Evolutionary conservation across 2,113 vertebrate genomes (phyloP).

Genomic region (Lucifuga dentata): DNA sequence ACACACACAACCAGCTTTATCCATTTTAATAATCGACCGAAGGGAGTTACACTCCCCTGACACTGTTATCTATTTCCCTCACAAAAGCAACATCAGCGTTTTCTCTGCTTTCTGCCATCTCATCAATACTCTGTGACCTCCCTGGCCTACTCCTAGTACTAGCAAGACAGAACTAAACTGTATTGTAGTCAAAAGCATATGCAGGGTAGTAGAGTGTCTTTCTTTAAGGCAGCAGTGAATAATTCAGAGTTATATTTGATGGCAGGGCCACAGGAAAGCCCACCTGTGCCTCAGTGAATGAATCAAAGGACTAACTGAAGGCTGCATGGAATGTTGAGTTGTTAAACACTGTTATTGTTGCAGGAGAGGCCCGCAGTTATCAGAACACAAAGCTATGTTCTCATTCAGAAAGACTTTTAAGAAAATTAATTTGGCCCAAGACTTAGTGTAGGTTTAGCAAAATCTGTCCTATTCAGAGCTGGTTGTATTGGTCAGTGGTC

Average conservation of each 20-base stretch:
- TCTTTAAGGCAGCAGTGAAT: neutral
- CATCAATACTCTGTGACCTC: conserved; percentile 69
- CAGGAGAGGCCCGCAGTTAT: neutral
- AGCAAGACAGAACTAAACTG: conserved; percentile 12
- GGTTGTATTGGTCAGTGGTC: no score
- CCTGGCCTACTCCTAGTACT: conserved; percentile 44
- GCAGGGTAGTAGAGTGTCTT: neutral
- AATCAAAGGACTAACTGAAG: neutral
- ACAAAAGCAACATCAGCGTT: conserved; percentile 70
- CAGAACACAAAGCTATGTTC: neutral
- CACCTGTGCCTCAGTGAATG: no score
- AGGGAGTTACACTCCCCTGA: conserved; percentile 59
- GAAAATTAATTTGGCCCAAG: no score
- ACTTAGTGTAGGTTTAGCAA: no score
- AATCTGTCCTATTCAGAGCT: no score
- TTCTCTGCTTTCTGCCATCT: conserved; percentile 60
- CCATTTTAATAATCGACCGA: conserved; percentile 71
- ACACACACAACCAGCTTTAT: conserved; percentile 35
- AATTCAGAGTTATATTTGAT: neutral
- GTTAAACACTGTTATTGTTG: conserved; percentile 10
- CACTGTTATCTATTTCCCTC: conserved; percentile 68
- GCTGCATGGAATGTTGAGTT: neutral
- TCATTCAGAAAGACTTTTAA: no score
- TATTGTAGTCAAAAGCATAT: neutral
- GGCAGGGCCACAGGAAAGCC: no score